Evolutionary conservation across 2,113 vertebrate genomes (phyloP), one percentile per base, ranked within the genome.

Genomic region (Ahaetulla prasina): DNA sequence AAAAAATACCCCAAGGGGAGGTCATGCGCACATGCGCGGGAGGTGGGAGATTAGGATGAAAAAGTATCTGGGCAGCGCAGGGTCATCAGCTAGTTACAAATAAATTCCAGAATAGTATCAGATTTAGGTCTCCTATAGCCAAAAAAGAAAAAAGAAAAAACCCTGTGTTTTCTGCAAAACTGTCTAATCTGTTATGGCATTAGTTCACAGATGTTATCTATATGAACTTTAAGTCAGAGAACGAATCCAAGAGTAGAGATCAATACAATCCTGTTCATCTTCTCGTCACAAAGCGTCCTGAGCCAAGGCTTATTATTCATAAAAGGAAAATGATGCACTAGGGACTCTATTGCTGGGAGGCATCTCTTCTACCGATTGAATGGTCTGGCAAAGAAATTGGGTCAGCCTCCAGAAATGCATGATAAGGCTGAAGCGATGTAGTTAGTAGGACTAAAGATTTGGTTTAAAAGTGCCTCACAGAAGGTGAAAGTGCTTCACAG

Each of bases 291-390:
- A 60, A 88, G 63, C 92, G 93, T 45, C 91, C 60, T 93, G 84
- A 57, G 85, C 50, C 80, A 93, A 55, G 50, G 91, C 91, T 91
- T 93, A 85, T 30, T 91, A 35, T 84, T 93, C 90, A 84, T 68
- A 90, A 93, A 92, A 94, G 53, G 47, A 27, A 94, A 94, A 94
- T 6, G 49, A 92, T 53, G n/a, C 6, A 92, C 39, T 30, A 91
- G 80, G 80, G 88, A 27, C 91, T 50, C 20, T 47, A 87, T 86
- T 94, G 91, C 92, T 94, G 88, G 30, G 16, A 90, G 8, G 3
- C 80, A 96, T n/a, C 91, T 35, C 0, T 57, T 90, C 91, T 49
- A 86, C 88, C 60, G 85, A 91, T 52, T 92, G 91, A 91, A 94
- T 27, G 91, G 68, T 47, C 88, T 55, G 90, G 89, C 0, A 3